These are phyloP conservation scores for Griposia aprilina DNA, from an alignment of 2,888 invertebrate species.

Conservation along the genomic window DNA sequence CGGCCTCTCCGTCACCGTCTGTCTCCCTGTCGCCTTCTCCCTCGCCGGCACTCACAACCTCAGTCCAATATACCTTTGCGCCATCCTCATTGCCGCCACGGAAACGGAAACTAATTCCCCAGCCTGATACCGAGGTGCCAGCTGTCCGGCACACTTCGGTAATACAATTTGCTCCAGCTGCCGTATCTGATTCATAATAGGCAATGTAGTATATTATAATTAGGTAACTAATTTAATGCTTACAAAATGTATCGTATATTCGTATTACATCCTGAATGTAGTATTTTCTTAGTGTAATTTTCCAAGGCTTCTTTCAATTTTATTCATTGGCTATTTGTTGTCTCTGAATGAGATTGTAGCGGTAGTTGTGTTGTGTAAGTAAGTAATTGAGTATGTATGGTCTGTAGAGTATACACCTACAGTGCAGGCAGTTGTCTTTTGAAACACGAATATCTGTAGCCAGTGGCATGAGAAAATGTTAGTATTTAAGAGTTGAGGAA, in stretches of 20 bases:
- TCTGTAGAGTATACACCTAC: conserved; percentile 31
- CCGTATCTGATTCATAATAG: conserved; percentile 88
- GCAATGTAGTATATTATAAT: conserved; percentile 7
- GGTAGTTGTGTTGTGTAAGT: conserved; percentile 55
- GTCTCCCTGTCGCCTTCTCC: conserved; percentile 81
- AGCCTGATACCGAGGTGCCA: conserved; percentile 89
- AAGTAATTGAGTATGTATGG: conserved; percentile 42
- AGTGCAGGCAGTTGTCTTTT: conserved; percentile 18
- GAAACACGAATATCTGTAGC: conserved; percentile 41
- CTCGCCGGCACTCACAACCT: conserved; percentile 77
- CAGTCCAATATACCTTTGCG: conserved; percentile 78
- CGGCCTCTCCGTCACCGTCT: conserved; percentile 79
- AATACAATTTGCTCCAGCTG: conserved; percentile 95
- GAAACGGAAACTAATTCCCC: conserved; percentile 94
- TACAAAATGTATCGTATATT: conserved; percentile 25
- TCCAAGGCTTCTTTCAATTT: conserved; percentile 70
- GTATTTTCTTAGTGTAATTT: conserved; percentile 61
- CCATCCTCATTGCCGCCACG: conserved; percentile 90
- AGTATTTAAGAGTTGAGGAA: conserved; percentile 72
- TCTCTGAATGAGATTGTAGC: conserved; percentile 64
- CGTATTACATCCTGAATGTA: conserved; percentile 47
- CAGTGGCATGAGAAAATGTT: conserved; percentile 54
- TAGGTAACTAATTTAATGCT: conserved; percentile 22
- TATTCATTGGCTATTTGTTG: conserved; percentile 74
- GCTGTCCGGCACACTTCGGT: conserved; percentile 92